Evolutionary conservation across 2,113 vertebrate genomes (phyloP).

Genomic region (Catharus minimus): DNA sequence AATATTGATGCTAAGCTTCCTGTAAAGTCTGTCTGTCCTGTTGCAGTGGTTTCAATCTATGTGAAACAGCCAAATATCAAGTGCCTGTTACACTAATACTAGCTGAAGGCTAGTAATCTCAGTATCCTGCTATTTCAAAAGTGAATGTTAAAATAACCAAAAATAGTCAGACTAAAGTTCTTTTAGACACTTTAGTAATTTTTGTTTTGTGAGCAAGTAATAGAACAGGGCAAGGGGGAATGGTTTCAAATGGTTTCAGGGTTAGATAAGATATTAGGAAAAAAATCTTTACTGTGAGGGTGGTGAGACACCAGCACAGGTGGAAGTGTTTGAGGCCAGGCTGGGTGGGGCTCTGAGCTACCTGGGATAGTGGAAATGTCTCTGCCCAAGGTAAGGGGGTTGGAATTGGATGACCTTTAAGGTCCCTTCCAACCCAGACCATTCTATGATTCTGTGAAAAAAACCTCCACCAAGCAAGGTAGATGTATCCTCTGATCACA

Average conservation of each 20-base stretch:
- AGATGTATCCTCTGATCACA: neutral
- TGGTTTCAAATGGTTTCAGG: neutral
- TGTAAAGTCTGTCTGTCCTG: neutral
- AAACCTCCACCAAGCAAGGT: neutral
- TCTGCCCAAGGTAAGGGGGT: rapidly evolving
- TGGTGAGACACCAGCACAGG: neutral
- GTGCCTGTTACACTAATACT: neutral
- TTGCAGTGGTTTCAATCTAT: neutral
- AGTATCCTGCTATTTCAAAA: neutral
- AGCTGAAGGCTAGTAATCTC: neutral
- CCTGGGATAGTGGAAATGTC: neutral
- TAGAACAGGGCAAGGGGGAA: neutral
- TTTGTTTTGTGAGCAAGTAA: neutral
- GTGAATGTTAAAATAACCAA: neutral
- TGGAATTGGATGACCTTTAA: neutral
- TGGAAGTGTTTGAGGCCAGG: neutral
- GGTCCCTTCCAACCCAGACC: neutral
- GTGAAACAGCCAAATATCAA: neutral
- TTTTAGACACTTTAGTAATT: neutral
- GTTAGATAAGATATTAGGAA: too few relatives aligned
- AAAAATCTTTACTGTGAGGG: neutral
- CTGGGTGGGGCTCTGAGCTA: neutral
- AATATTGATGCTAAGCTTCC: neutral
- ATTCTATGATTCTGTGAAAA: too few relatives aligned
- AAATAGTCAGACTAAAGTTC: neutral